Evolutionary conservation across 2,888 invertebrate species (phyloP), one percentile per base, ranked within the genome.

Genomic region (Stenichneumon culpator): DNA sequence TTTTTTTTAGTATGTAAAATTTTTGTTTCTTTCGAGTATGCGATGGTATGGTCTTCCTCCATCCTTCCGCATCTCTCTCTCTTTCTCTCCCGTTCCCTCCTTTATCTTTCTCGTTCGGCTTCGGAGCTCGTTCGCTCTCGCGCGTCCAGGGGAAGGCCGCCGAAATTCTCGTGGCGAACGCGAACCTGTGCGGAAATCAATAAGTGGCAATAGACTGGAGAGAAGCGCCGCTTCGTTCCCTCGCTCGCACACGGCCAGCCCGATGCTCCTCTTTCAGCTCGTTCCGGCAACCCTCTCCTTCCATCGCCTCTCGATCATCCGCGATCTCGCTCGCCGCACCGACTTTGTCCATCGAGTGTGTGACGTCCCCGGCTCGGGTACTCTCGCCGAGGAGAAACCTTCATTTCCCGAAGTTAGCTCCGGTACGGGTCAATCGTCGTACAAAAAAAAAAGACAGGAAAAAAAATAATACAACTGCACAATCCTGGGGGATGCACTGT

Each of bases 181-280:
- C 78, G 84, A 87, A 88, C 89, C 88, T 88, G 72, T 87, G 79
- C 80, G 87, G 90, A 90, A 90, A 92, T 92, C 92, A 92, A 92
- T 92, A 92, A 91, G 89, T 89, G 89, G 86, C 87, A 89, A 91
- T 92, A 89, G 86, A 90, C 88, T 88, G 86, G 78, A 87, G 87
- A 86, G 82, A 83, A 82, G 86, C 85, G 78, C 74, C 54, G 74
- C 74, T 75, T 82, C 79, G 84, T 82, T 86, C 86, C 83, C 78
- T 80, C 81, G 60, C 78, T 81, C 57, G 74, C 77, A 65, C 81
- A 54, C 68, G 84, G 79, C 68, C 82, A 60, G 72, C 60, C 73
- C 78, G 69, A 63, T 74, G 73, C 70, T 75, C 67, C 73, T 86
- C 72, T 69, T 60, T 25, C 50, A 50, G 57, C 69, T 79, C 78